These are phyloP conservation scores for Philantomba maxwellii DNA, from an alignment of 2,113 vertebrate genomes.

Conservation along the genomic window DNA sequence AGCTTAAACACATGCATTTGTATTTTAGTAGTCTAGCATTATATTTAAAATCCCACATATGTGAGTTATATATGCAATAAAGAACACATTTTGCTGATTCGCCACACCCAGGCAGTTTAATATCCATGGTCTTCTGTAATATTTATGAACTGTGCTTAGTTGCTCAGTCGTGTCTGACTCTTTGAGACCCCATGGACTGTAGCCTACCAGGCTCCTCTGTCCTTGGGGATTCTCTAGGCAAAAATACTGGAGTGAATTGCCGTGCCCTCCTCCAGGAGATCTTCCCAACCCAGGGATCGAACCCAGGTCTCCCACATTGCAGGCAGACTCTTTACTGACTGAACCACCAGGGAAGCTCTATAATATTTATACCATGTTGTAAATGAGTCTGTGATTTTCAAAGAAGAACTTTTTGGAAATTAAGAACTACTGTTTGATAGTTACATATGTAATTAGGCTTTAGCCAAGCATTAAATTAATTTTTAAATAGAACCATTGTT, in stretches of 20 bases:
- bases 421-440: slow-evolving; percentile 70
- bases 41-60: slow-evolving; percentile 53
- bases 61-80: slow-evolving; percentile 57
- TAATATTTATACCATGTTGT: slow-evolving; percentile 52
- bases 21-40: slow-evolving; percentile 22
- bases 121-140: slow-evolving; percentile 56
- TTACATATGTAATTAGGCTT: slow-evolving; percentile 68
- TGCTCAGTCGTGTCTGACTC: background rate
- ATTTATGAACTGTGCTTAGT: slow-evolving; percentile 21
- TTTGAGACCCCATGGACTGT: background rate
- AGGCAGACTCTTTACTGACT: background rate
- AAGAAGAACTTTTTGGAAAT: slow-evolving; percentile 65
- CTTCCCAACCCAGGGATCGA: background rate
- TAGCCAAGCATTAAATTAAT: slow-evolving; percentile 73
- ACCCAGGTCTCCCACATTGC: background rate
- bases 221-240: background rate
- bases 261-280: background rate
- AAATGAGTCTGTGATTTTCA: slow-evolving; percentile 69
- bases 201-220: background rate
- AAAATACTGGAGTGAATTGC: background rate
- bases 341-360: background rate
- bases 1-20: slow-evolving; percentile 37
- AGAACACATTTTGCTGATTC: slow-evolving; percentile 59
- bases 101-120: slow-evolving; percentile 34
- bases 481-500: slow-evolving; percentile 63